Percentiles rank a stretch among this genome's conserved stretches.
These are phyloP conservation scores for Nerophis lumbriciformis DNA, from an alignment of 2,113 vertebrate species.

Conservation along the genomic window DNA sequence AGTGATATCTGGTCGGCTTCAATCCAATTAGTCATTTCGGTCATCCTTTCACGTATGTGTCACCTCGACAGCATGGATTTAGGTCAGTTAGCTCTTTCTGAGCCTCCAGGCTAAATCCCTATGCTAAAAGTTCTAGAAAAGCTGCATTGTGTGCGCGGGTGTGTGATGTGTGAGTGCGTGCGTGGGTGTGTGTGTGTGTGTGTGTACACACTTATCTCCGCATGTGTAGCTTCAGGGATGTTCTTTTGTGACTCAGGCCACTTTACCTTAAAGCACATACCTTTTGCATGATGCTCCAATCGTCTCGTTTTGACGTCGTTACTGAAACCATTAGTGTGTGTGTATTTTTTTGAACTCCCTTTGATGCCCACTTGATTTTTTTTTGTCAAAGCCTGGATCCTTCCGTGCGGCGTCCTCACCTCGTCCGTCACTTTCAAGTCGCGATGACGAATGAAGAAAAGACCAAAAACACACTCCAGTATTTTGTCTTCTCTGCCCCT, in stretches of 20 bases:
- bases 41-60: conserved; percentile 19
- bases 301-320: conserved; percentile 24
- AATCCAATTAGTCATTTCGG: conserved; percentile 13
- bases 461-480: not conserved
- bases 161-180: too few species aligned
- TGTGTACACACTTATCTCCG: conserved; percentile 13
- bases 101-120: conserved; percentile 9
- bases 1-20: not conserved
- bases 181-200: not conserved
- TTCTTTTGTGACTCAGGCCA: conserved; percentile 35
- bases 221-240: conserved; percentile 32
- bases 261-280: conserved; percentile 28
- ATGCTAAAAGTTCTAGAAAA: conserved; percentile 22
- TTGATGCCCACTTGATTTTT: conserved; percentile 14
- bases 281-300: conserved; percentile 27
- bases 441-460: conserved; percentile 8
- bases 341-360: conserved; percentile 22
- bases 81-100: conserved; percentile 1
- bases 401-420: conserved; percentile 22
- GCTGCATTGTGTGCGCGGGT: not conserved
- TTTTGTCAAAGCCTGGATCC: conserved; percentile 10
- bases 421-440: conserved; percentile 29
- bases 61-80: not conserved
- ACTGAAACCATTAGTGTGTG: conserved; percentile 27
- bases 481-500: conserved; percentile 2